Percentiles rank a stretch among this genome's conserved stretches.
Evolutionary conservation across 2,888 invertebrate species (phyloP).

Genomic region (Julus scandinavius): DNA sequence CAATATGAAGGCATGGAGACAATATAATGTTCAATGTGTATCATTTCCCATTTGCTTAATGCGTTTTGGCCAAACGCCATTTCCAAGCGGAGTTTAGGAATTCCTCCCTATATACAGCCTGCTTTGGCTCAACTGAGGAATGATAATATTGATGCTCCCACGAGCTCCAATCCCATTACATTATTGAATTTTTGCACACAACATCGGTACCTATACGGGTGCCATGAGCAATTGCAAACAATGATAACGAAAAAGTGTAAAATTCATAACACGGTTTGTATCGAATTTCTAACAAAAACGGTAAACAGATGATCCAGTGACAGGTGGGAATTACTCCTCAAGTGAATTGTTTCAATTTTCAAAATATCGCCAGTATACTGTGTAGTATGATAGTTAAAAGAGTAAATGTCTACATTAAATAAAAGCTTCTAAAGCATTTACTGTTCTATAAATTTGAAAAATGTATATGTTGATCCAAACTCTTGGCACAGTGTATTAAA

Average conservation of each 20-base stretch:
- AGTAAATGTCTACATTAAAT: too few species aligned
- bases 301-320: too few species aligned
- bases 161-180: background rate
- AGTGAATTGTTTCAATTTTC: too few species aligned
- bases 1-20: background rate
- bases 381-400: too few species aligned
- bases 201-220: background rate
- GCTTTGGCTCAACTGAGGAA: background rate
- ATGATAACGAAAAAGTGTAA: background rate
- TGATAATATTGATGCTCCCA: background rate
- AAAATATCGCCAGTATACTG: too few species aligned
- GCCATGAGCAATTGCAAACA: background rate
- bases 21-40: constrained; percentile 19
- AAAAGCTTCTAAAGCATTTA: too few species aligned
- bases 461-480: too few species aligned
- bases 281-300: too few species aligned
- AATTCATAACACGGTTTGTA: background rate
- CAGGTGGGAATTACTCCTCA: too few species aligned
- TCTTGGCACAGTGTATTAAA: too few species aligned
- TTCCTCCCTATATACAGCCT: background rate
- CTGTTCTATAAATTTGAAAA: too few species aligned
- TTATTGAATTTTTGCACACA: background rate
- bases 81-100: background rate
- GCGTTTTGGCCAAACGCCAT: constrained; percentile 19
- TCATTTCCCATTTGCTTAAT: constrained; percentile 19